Percentiles rank a stretch among this genome's conserved stretches.
Evolutionary conservation across 2,888 invertebrate species (phyloP).

Genomic region (Steromphala cineraria): DNA sequence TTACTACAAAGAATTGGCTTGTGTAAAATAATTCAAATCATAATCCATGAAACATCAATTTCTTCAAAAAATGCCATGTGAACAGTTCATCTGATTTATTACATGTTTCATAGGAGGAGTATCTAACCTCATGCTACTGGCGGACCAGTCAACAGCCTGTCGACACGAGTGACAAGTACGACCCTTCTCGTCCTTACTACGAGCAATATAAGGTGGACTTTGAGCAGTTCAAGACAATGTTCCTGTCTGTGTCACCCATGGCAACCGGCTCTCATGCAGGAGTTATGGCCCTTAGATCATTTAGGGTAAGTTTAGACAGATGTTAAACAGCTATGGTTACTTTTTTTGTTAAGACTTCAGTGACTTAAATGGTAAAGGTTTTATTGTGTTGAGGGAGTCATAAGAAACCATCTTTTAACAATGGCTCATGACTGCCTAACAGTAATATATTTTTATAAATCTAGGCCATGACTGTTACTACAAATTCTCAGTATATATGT

Average conservation of each 20-base stretch:
- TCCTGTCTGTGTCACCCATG: conserved; percentile 93
- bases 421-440: no score
- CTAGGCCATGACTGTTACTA: no score
- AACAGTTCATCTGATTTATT: no score
- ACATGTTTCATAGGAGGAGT: conserved; percentile 81
- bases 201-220: conserved; percentile 91
- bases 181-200: conserved; percentile 87
- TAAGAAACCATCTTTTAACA: no score
- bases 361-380: no score
- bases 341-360: neutral
- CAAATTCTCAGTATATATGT: no score
- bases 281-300: conserved; percentile 89
- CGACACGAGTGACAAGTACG: conserved; percentile 80
- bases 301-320: conserved; percentile 82
- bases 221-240: conserved; percentile 90
- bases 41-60: no score
- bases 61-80: no score
- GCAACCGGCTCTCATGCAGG: conserved; percentile 88
- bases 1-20: neutral
- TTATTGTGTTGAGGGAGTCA: no score
- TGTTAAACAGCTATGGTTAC: neutral
- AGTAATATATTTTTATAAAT: no score
- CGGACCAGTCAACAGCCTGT: conserved; percentile 70
- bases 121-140: conserved; percentile 78
- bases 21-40: neutral